A percentile compares a stretch with the other conserved stretches of the same genome.
These are phyloP conservation scores for Pelodiscus sinensis DNA, from an alignment of 2,113 vertebrate genomes.

Conservation along the genomic window DNA sequence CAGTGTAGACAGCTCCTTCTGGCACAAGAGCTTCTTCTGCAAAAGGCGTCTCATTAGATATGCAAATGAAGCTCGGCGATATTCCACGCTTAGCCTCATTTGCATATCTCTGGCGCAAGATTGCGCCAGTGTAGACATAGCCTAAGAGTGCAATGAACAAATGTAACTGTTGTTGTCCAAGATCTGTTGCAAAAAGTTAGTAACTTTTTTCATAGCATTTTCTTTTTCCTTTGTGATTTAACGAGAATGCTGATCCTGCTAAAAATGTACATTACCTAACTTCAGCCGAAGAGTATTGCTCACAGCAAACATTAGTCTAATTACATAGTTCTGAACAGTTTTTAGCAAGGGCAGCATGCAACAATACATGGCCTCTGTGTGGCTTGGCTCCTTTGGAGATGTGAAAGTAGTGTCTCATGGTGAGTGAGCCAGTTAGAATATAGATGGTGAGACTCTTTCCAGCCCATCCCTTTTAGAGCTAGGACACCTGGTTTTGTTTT, in stretches of 20 bases:
- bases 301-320: background rate
- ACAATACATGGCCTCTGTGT: background rate
- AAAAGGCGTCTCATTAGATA: too few relatives aligned
- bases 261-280: background rate
- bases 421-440: background rate
- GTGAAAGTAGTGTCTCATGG: background rate
- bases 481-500: background rate
- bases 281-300: background rate
- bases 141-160: too few relatives aligned
- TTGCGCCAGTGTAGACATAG: too few relatives aligned
- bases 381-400: background rate
- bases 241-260: fast-evolving
- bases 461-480: background rate
- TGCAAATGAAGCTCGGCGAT: too few relatives aligned
- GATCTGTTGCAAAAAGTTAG: background rate
- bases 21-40: too few relatives aligned
- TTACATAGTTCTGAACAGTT: background rate
- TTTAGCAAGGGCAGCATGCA: background rate
- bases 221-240: background rate
- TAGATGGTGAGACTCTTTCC: background rate
- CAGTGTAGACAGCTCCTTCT: too few relatives aligned
- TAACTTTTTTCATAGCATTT: background rate
- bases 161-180: background rate
- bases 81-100: too few relatives aligned
- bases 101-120: too few relatives aligned